Evolutionary conservation across 2,888 invertebrate species (phyloP), one percentile per base, ranked within the genome.

Genomic region (Chironomus riparius): DNA sequence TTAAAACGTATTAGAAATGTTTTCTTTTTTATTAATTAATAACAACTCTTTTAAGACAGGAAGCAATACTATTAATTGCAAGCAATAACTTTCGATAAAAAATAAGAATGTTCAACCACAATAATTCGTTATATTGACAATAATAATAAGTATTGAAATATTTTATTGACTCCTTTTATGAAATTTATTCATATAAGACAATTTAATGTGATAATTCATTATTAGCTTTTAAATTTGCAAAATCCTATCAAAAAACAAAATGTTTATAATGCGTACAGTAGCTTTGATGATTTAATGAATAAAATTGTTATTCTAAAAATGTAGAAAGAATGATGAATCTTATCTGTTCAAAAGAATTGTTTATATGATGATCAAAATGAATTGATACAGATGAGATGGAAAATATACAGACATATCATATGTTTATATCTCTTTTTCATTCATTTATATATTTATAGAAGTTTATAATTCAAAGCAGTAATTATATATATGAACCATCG

Each of bases 401-500:
- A 71, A 71, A 71, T 71, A 71, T 71, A 71, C 71, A 71, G 71
- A 24, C 24, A 56, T 38, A 70, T 18, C 70, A 15, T 47, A 47
- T 71, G 71, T 71, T 71, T 71, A 71, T 71, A 48, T 71, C 47
- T 38, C 38, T 38, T 38, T 47, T 70, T 47, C 47, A 12, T 10
- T 70, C 10, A 56, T 65, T 12, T 65, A 62, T 70, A 24, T 56
- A 71, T 50, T 50, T 71, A 56, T 71, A 71, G 71, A 50, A 71
- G 70, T 38, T 47, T 70, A n/a, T 47, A 47, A 38, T 38, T 38
- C 38, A 38, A 38, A 38, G 38, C 38, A 38, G 38, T 38, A 38
- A 38, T 38, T 10, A 38, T 38, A 38, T 38, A 38, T 38, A 38
- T 38, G 38, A 38, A 38, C 38, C 38, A 38, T 68, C 68, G n/a